Evolutionary conservation across 2,888 invertebrate genomes (phyloP), one percentile per base, ranked within the genome.

Genomic region (Drosophila helvetica): DNA sequence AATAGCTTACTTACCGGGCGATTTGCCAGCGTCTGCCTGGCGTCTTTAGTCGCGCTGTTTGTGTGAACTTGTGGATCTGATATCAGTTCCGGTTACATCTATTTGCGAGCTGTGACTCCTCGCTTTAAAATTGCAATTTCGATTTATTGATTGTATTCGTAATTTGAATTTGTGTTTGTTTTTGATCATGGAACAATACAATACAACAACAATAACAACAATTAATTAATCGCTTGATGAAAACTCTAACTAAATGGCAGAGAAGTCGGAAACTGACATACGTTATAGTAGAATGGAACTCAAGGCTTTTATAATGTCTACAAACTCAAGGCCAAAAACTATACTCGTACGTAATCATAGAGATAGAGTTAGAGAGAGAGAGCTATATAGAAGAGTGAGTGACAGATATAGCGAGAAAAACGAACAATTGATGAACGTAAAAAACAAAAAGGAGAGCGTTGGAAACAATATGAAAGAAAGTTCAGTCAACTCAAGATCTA

Each of bases 131-230:
- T 71, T 71, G 71, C 75, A 71, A 75, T 74, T 81, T 75, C 71
- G 70, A 74, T 82, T 80, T 79, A 70, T 86, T 72, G 69, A 66
- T 77, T 82, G 58, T 58, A 55, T 74, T 68, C 51, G 62, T 78
- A 51, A 62, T 68, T 75, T 38, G 56, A 48, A 66, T 74, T 67
- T 45, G 42, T 48, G 45, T 48, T 74, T 45, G 42, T 48, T 42
- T 48, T 74, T 61, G 57, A 80, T 81, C 80, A 88, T 88, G 84
- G 80, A 89, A 89, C 82, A 90, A 85, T 89, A 89, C 89, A 90
- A 89, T 89, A 90, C 91, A 90, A 90, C 89, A 90, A 90, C 86
- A 90, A 90, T 84, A 90, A 90, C 91, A 90, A 91, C 90, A 90
- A 84, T 90, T 89, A 91, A 80, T 88, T n/a, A 38, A 81, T 86